phyloP scores from a whole-genome alignment of 2,797 vertebrate genomes.

The Anguilla marmorata region DNA sequence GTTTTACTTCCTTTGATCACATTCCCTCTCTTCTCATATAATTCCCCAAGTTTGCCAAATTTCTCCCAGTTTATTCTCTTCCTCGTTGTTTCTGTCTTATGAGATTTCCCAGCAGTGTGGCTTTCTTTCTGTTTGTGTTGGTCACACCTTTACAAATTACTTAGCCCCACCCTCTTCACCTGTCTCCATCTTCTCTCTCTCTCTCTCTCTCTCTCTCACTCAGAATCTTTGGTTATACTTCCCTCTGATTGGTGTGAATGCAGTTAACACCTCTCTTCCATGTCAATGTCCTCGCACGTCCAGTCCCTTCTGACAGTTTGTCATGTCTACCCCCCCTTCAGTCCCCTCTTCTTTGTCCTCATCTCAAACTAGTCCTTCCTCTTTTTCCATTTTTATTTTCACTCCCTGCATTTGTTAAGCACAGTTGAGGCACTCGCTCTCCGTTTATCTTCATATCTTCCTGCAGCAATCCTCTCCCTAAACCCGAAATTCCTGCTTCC shows the following conservation, averaged over 20 bases:
- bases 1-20: conserved; percentile 36
- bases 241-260: neutral
- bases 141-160: conserved; percentile 53
- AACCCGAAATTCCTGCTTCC: conserved; percentile 55
- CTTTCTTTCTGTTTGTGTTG: conserved; percentile 60
- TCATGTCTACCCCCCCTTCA: neutral
- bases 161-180: conserved; percentile 65
- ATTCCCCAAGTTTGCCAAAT: conserved; percentile 36
- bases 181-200: conserved; percentile 24
- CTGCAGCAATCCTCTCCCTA: conserved; percentile 4
- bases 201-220: neutral
- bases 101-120: conserved; percentile 51
- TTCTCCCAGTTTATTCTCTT: conserved; percentile 31
- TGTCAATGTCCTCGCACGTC: neutral
- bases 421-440: conserved; percentile 30
- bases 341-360: conserved; percentile 46
- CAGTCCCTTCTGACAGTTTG: conserved; percentile 3
- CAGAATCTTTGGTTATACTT: neutral
- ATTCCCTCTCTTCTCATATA: conserved; percentile 21
- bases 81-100: conserved; percentile 34
- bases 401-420: conserved; percentile 53
- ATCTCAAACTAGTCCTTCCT: conserved; percentile 62
- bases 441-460: conserved; percentile 15
- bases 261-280: neutral
- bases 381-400: conserved; percentile 50